A percentile compares a stretch with the other conserved stretches of the same genome.
Conservation (phyloP, 2,888 invertebrate genomes). For the Conus canariensis region DNA sequence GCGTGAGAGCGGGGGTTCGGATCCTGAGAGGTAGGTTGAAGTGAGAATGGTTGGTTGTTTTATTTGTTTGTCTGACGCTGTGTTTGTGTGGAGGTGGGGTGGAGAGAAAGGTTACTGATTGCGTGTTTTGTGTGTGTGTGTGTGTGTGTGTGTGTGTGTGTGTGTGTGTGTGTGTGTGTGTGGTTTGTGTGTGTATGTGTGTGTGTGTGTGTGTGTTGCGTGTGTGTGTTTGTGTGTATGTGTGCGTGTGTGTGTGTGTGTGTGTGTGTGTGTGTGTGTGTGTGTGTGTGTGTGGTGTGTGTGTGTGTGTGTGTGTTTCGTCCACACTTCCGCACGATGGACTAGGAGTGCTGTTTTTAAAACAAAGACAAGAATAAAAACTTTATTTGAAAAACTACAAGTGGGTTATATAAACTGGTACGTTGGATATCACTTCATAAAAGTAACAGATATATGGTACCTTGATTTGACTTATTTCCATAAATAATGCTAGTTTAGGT, state of each 20-base stretch:
- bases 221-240: slow-evolving; percentile 20
- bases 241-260: slow-evolving; percentile 17
- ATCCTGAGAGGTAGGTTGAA: neutral
- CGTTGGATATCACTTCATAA: too few species aligned
- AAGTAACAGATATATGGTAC: neutral
- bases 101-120: neutral
- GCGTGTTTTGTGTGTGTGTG: too few species aligned
- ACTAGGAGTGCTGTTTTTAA: too few species aligned
- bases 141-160: neutral
- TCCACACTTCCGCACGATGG: too few species aligned
- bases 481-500: too few species aligned
- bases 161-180: slow-evolving; percentile 14
- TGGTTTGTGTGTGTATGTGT: too few species aligned
- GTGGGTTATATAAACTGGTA: too few species aligned
- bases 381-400: too few species aligned
- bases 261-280: slow-evolving; percentile 28
- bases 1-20: neutral
- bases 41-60: neutral
- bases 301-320: neutral
- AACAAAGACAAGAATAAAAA: too few species aligned
- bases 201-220: too few species aligned
- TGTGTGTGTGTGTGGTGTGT: too few species aligned
- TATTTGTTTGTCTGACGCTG: neutral
- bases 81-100: neutral
- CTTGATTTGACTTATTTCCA: neutral